phyloP scores from a whole-genome alignment of 2,113 vertebrate species.

The Ageneiosus marmoratus region DNA sequence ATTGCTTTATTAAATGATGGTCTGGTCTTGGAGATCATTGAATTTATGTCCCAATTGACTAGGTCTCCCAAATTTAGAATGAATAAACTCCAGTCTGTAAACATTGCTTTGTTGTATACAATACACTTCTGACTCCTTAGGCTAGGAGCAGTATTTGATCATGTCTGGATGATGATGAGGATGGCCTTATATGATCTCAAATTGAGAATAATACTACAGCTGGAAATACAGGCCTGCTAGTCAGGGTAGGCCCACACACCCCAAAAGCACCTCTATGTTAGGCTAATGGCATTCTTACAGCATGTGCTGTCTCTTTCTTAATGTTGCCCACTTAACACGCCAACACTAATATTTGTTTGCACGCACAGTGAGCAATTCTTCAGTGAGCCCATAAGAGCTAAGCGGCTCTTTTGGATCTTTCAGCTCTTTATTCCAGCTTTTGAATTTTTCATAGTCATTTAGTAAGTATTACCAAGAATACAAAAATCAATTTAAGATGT shows the following conservation, averaged over 20 bases:
- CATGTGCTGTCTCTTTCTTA: conserved; percentile 38
- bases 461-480: conserved; percentile 28
- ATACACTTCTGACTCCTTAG: not conserved
- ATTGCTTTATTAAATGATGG: not conserved
- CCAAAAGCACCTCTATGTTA: not conserved
- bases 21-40: not conserved
- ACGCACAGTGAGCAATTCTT: conserved; percentile 43
- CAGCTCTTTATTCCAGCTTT: conserved; percentile 12
- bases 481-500: conserved; percentile 13
- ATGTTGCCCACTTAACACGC: conserved; percentile 24
- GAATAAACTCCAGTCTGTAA: conserved; percentile 5
- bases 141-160: conserved; percentile 5
- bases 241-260: not conserved
- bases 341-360: conserved; percentile 54
- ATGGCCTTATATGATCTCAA: conserved; percentile 17
- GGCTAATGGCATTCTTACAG: conserved; percentile 34
- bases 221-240: conserved; percentile 11
- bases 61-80: conserved; percentile 9
- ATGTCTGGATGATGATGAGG: conserved; percentile 8
- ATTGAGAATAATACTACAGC: conserved; percentile 12
- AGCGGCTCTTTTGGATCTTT: not conserved
- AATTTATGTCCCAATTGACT: not conserved
- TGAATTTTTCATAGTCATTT: conserved; percentile 8
- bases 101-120: conserved; percentile 2
- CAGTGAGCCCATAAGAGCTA: conserved; percentile 22